Evolutionary conservation across 2,888 invertebrate species (phyloP).

Genomic region (Scaeva pyrastri): DNA sequence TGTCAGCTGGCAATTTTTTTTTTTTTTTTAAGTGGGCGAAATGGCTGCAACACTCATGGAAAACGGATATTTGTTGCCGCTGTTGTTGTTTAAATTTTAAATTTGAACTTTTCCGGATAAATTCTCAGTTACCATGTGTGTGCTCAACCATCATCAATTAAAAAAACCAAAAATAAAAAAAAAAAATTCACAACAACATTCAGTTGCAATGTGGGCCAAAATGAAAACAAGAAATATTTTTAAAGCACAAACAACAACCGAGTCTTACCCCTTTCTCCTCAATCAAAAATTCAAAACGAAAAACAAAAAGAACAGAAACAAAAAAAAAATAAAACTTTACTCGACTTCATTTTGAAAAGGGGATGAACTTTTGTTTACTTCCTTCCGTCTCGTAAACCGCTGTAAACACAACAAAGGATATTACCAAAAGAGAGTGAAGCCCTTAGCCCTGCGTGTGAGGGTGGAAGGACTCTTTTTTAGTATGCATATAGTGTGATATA

Average conservation of each 20-base stretch:
- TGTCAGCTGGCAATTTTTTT: not conserved
- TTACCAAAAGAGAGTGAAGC: slow-evolving; percentile 15
- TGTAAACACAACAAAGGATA: slow-evolving; percentile 64
- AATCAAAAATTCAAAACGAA: slow-evolving; percentile 12
- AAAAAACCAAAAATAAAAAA: slow-evolving; percentile 6
- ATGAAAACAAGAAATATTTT: slow-evolving; percentile 25
- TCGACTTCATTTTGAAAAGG: slow-evolving; percentile 58
- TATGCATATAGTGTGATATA: slow-evolving; percentile 55
- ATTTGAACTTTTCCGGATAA: slow-evolving; percentile 56
- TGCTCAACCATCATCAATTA: slow-evolving; percentile 58
- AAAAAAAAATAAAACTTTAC: slow-evolving; percentile 34
- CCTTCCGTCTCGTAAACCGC: slow-evolving; percentile 68
- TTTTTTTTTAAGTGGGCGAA: slow-evolving; percentile 41
- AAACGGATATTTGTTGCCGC: slow-evolving; percentile 57
- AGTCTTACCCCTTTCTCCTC: not conserved
- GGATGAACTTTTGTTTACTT: slow-evolving; percentile 73
- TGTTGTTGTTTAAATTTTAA: slow-evolving; percentile 57
- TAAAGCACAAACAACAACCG: slow-evolving; percentile 13
- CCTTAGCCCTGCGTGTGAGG: slow-evolving; percentile 30
- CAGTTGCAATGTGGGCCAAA: slow-evolving; percentile 67
- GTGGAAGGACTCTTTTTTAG: slow-evolving; percentile 31
- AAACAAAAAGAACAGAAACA: too few species aligned
- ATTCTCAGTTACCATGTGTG: slow-evolving; percentile 48
- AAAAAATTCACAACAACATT: slow-evolving; percentile 40
- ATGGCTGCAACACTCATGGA: slow-evolving; percentile 47